Percentiles rank a stretch among this genome's conserved stretches.
Evolutionary conservation across 2,888 invertebrate species (phyloP).

Genomic region (Lypha dubia): DNA sequence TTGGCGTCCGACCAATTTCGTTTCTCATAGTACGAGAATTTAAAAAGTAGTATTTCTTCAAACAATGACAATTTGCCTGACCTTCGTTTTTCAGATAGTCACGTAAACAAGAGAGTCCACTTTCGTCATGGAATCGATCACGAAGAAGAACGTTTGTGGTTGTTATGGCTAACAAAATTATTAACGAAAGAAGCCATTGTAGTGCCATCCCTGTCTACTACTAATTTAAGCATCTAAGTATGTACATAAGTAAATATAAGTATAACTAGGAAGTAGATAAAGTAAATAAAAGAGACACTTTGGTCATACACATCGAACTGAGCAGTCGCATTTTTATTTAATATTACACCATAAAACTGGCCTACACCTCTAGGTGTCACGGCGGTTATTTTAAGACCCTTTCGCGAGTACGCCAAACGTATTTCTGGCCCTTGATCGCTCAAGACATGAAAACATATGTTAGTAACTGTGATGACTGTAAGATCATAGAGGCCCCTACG

Average conservation of each 20-base stretch:
- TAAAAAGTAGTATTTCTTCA: not conserved
- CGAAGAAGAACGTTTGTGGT: not conserved
- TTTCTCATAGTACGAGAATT: not conserved
- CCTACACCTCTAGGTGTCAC: slow-evolving; percentile 4
- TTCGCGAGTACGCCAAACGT: no score
- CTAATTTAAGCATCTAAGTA: no score
- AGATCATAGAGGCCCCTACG: not conserved
- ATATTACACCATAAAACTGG: not conserved
- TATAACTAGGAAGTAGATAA: no score
- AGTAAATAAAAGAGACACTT: no score
- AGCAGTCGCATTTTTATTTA: no score
- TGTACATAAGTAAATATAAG: no score
- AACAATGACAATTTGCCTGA: not conserved
- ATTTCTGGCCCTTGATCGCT: no score
- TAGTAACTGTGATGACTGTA: not conserved
- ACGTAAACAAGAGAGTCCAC: not conserved
- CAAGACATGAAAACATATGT: not conserved
- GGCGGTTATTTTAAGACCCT: slow-evolving; percentile 23
- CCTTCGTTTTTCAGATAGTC: not conserved
- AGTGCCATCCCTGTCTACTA: no score
- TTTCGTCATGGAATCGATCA: no score
- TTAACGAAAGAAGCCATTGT: not conserved
- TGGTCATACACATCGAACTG: no score
- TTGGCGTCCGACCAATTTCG: not conserved
- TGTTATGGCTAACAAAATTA: not conserved